Evolutionary conservation across 2,888 invertebrate species (phyloP), one percentile per base, ranked within the genome.

Genomic region (Cyrtodaria siliqua): DNA sequence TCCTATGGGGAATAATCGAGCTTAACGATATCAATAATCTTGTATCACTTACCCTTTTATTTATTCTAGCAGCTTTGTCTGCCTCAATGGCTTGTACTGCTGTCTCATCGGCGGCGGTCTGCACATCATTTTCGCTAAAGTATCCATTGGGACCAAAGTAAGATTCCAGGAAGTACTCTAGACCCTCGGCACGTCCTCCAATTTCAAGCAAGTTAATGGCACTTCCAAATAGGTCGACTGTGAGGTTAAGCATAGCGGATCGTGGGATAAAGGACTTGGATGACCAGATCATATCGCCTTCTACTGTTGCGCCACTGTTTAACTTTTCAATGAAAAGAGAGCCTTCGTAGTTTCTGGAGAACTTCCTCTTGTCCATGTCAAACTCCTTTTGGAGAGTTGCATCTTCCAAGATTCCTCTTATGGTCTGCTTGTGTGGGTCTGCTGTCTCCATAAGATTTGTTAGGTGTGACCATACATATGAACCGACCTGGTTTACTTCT

Each of bases 401-500:
- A 81, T 97, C 97, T 0, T 97, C 95, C 1, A 99, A 93, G n/a
- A 98, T 94, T 60, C 96, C 96, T 91, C 97, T 97, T 56, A 97
- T 95, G 91, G 97, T 96, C 44, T 97, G 95, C 74, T 96, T 95
- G 38, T 96, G 96, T 0, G 97, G 97, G 4, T 96, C 95, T 0
- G 97, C 96, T 0, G 97, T 97, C 86, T 96, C 96, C 74, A 96
- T 95, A 44, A 98, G 93, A 93, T 98, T 98, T 83, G 95, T 96
- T 53, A 99, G 94, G 93, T 98, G 98, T 63, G 97, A 97, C 97
- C 97, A 98, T 6, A 99, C 96, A 93, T 97, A 99, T 3, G 98
- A 97, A 16, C 97, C 97, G 20, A 98, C 97, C 95, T 98, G 98
- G 79, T 92, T 91, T 42, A 87, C 85, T 60, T 88, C 76, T 73